phyloP scores from a whole-genome alignment of 2,797 vertebrate genomes.

The Semotilus atromaculatus region DNA sequence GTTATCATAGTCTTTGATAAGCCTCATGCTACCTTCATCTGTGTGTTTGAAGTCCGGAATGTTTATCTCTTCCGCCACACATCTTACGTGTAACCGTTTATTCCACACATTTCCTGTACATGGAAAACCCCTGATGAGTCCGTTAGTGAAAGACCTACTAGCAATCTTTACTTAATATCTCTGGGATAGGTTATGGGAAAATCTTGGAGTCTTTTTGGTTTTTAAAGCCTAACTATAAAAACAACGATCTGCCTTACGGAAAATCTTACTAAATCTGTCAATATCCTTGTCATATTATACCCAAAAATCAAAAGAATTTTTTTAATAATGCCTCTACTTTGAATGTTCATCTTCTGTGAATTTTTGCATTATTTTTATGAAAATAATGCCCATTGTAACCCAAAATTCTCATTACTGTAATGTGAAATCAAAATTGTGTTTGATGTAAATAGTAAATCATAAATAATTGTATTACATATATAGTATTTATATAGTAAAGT shows the following conservation, averaged over 20 bases:
- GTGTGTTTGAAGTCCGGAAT: slow-evolving; percentile 52
- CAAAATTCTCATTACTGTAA: background rate
- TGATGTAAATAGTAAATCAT: background rate
- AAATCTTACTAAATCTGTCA: background rate
- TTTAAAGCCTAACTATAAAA: background rate
- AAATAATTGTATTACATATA: too few relatives aligned
- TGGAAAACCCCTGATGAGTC: slow-evolving; percentile 45
- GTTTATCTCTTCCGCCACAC: slow-evolving; percentile 35
- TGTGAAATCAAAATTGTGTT: too few relatives aligned
- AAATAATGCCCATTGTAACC: background rate
- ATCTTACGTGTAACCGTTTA: slow-evolving; percentile 15
- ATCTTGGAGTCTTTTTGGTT: background rate
- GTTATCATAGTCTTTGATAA: slow-evolving; percentile 56
- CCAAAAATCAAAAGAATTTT: background rate
- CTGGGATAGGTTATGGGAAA: background rate
- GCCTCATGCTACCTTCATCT: slow-evolving; percentile 37
- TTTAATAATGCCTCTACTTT: background rate
- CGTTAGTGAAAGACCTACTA: background rate
- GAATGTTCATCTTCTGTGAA: background rate
- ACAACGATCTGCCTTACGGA: background rate
- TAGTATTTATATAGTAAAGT: background rate
- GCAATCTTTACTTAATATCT: background rate
- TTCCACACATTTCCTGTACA: slow-evolving; percentile 41
- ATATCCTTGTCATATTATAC: too few relatives aligned
- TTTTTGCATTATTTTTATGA: background rate